Conservation (phyloP, 2,797 vertebrate species). For the Chelidonichthys spinosus region DNA sequence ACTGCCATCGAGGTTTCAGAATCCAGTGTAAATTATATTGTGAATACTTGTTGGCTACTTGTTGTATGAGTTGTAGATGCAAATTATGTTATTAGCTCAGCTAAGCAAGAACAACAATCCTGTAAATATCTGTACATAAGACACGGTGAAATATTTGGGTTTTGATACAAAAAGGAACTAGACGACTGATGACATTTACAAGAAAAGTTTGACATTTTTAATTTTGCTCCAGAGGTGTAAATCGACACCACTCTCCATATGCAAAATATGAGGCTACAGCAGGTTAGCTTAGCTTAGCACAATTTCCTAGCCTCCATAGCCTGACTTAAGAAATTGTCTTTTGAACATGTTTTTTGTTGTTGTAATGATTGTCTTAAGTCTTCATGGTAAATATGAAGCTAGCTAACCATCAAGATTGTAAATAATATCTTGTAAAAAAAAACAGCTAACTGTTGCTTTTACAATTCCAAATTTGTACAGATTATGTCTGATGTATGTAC, state of each 20-base stretch:
- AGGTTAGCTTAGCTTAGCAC: neutral
- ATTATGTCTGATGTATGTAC: neutral
- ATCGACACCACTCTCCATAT: neutral
- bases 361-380: neutral
- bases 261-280: neutral
- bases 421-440: neutral
- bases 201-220: constrained; percentile 1
- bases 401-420: neutral
- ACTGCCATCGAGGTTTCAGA: constrained; percentile 4
- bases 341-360: neutral
- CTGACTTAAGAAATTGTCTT: neutral
- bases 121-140: constrained; percentile 48
- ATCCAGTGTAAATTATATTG: neutral
- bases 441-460: neutral
- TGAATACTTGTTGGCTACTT: neutral
- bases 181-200: constrained; percentile 3
- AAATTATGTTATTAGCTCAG: constrained; percentile 13
- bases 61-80: constrained; percentile 2
- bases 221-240: neutral
- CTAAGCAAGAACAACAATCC: neutral
- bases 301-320: neutral
- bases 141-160: constrained; percentile 10
- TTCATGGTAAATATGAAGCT: neutral
- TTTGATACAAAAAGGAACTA: neutral
- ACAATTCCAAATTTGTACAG: neutral